Percentiles rank a stretch among this genome's conserved stretches.
Evolutionary conservation across 2,888 invertebrate species (phyloP).

Genomic region (Ectemnius continuus): DNA sequence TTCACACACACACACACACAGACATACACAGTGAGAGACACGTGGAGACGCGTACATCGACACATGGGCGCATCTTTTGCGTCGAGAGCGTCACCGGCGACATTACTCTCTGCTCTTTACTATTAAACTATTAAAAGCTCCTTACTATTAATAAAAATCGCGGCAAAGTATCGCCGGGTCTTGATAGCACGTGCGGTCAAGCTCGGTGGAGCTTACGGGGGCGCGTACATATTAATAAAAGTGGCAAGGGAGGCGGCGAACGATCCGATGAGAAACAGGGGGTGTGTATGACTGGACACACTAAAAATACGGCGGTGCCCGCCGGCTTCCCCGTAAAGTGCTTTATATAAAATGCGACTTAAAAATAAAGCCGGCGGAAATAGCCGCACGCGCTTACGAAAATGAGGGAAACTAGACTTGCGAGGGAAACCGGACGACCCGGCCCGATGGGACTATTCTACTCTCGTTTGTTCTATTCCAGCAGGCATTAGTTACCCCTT

Average conservation of each 20-base stretch:
- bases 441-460: neutral
- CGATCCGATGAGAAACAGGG: constrained; percentile 11
- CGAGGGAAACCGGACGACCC: neutral
- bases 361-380: constrained; percentile 55
- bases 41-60: too few relatives aligned
- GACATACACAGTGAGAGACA: too few relatives aligned
- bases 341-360: constrained; percentile 57
- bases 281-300: constrained; percentile 30
- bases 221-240: constrained; percentile 6
- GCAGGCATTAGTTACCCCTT: neutral
- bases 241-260: neutral
- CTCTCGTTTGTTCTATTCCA: neutral
- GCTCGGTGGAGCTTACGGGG: too few relatives aligned
- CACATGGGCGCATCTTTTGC: too few relatives aligned
- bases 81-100: too few relatives aligned
- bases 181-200: too few relatives aligned
- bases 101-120: too few relatives aligned
- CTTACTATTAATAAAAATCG: too few relatives aligned
- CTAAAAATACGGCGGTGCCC: constrained; percentile 52
- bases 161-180: too few relatives aligned
- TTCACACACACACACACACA: too few relatives aligned
- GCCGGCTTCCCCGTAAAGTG: constrained; percentile 41
- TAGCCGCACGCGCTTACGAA: constrained; percentile 30
- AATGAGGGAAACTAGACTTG: constrained; percentile 12
- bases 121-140: too few relatives aligned